Evolutionary conservation across 2,113 vertebrate genomes (phyloP).

Genomic region (Lanius collurio): DNA sequence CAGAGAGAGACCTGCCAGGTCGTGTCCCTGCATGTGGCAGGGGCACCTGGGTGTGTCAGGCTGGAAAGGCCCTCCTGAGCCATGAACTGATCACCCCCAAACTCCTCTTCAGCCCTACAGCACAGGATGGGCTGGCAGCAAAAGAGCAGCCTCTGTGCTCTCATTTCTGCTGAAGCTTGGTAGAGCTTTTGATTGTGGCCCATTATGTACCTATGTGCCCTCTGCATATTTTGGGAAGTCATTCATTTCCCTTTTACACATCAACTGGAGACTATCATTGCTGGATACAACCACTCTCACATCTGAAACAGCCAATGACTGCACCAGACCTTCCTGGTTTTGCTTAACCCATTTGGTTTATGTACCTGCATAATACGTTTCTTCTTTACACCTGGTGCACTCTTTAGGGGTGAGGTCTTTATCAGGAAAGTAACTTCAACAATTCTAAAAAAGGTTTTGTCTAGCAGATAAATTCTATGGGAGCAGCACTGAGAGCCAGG

Average conservation of each 20-base stretch:
- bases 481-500: not conserved
- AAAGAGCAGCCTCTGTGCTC: not conserved
- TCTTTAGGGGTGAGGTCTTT: slow-evolving; percentile 72
- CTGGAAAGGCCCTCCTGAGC: not conserved
- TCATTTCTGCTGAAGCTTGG: not conserved
- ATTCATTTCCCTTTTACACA: not conserved
- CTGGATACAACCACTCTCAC: not conserved
- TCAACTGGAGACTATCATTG: not conserved
- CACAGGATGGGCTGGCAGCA: not conserved
- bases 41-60: not conserved
- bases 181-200: not conserved
- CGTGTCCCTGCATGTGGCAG: not conserved
- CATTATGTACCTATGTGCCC: not conserved
- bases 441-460: not conserved
- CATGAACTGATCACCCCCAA: not conserved
- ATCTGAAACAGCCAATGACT: fast-evolving
- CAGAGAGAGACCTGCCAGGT: not conserved
- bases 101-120: fast-evolving
- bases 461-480: not conserved
- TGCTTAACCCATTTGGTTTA: not conserved
- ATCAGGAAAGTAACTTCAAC: not conserved
- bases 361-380: slow-evolving; percentile 86
- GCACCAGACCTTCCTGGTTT: not conserved
- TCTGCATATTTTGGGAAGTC: not conserved
- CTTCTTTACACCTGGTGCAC: slow-evolving; percentile 83